Percentiles rank a stretch among this genome's conserved stretches.
Conservation (phyloP, 1,140 invertebrate genomes). For the Dendrolimus kikuchii region DNA sequence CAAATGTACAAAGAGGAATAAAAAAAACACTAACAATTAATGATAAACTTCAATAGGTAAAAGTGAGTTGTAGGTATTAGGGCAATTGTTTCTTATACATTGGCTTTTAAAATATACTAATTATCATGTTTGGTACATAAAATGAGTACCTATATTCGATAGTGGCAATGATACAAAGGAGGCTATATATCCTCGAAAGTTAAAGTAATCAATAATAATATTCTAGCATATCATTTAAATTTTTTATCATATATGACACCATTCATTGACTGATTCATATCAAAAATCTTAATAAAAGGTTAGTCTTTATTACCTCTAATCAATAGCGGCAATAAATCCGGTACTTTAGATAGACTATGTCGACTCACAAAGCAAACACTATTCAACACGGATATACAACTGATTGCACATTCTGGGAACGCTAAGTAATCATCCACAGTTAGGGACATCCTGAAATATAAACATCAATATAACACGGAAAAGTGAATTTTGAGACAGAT, state of each 20-base stretch:
- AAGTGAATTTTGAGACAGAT: too few relatives aligned
- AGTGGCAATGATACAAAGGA: neutral
- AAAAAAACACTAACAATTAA: too few relatives aligned
- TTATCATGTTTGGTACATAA: slow-evolving; percentile 17
- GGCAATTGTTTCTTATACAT: too few relatives aligned
- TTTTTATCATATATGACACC: too few relatives aligned
- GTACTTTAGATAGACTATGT: slow-evolving; percentile 67
- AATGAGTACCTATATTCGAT: neutral
- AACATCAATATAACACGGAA: slow-evolving; percentile 3
- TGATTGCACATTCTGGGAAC: slow-evolving; percentile 78
- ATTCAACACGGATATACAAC: slow-evolving; percentile 75
- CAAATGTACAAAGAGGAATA: neutral
- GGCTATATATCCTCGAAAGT: neutral
- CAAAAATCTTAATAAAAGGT: neutral
- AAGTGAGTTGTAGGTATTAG: too few relatives aligned
- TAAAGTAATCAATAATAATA: neutral
- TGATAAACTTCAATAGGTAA: too few relatives aligned
- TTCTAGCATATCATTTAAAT: too few relatives aligned
- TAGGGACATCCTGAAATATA: slow-evolving; percentile 62
- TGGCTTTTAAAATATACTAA: neutral
- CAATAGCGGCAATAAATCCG: slow-evolving; percentile 71
- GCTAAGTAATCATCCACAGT: slow-evolving; percentile 74
- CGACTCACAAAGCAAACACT: slow-evolving; percentile 69
- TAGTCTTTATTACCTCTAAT: slow-evolving; percentile 69
- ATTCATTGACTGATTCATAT: too few relatives aligned